Conservation (phyloP, 2,888 invertebrate species). For the Sussaba pulchella region DNA sequence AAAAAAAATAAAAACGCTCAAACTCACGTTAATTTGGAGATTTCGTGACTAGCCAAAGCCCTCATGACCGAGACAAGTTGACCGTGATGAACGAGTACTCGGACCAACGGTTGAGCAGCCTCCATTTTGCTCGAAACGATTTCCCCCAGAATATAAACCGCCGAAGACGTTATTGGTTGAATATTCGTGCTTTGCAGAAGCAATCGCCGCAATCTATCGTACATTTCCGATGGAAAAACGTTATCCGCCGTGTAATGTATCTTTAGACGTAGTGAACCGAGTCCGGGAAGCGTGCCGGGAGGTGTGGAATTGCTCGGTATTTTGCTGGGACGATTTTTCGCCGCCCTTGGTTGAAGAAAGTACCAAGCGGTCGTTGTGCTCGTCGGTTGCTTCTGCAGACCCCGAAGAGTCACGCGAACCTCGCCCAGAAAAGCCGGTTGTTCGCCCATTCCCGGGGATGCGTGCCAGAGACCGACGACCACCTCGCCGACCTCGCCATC, state of each 20-base stretch:
- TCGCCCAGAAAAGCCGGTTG: constrained; percentile 95
- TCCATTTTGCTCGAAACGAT: constrained; percentile 94
- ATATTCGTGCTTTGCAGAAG: constrained; percentile 90
- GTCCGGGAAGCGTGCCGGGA: constrained; percentile 90
- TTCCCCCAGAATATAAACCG: constrained; percentile 94
- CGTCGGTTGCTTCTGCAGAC: constrained; percentile 87
- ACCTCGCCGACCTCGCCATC: constrained; percentile 92
- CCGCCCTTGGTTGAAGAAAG: constrained; percentile 90
- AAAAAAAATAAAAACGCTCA: constrained; percentile 11
- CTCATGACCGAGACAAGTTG: constrained; percentile 94
- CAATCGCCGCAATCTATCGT: constrained; percentile 91
- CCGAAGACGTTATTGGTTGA: constrained; percentile 92
- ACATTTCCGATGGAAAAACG: constrained; percentile 93
- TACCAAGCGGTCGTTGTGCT: constrained; percentile 92
- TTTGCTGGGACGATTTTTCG: constrained; percentile 86
- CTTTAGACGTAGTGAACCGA: constrained; percentile 94
- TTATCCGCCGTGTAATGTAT: constrained; percentile 95
- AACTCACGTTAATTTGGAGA: constrained; percentile 94
- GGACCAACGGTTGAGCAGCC: constrained; percentile 94
- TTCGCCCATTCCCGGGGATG: constrained; percentile 90
- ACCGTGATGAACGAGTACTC: constrained; percentile 94
- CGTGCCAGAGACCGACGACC: constrained; percentile 94
- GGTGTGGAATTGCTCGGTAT: constrained; percentile 89
- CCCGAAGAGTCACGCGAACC: constrained; percentile 91
- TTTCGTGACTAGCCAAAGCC: constrained; percentile 94